Percentiles rank a stretch among this genome's conserved stretches.
Conservation (phyloP, 2,113 vertebrate genomes). For the Coreoperca whiteheadi region DNA sequence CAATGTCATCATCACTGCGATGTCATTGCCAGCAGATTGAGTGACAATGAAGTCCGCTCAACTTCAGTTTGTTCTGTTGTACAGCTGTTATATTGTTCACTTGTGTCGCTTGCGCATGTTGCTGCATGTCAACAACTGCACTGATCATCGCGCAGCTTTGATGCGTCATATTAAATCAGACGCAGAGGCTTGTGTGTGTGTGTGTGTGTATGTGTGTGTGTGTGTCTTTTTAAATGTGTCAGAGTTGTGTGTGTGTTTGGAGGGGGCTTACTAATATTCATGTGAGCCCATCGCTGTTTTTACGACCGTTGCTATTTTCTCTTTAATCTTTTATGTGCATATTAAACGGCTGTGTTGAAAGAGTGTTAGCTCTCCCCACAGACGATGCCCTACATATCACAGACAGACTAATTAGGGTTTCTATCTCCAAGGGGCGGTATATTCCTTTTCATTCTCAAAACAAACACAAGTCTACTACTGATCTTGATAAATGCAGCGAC, state of each 20-base stretch:
- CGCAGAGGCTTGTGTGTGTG: not conserved
- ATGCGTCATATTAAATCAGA: constrained; percentile 13
- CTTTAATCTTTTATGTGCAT: constrained; percentile 81
- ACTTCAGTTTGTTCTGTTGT: not conserved
- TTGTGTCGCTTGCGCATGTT: not conserved
- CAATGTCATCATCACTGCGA: too few species aligned
- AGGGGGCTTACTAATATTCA: not conserved
- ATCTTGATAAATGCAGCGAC: constrained; percentile 32
- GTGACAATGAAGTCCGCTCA: not conserved
- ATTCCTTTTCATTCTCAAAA: constrained; percentile 61
- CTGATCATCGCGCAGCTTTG: constrained; percentile 11
- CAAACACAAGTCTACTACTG: constrained; percentile 49
- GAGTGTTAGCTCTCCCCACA: constrained; percentile 52
- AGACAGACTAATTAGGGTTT: constrained; percentile 70
- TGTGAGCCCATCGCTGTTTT: constrained; percentile 52
- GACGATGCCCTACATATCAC: constrained; percentile 68
- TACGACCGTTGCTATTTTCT: constrained; percentile 52
- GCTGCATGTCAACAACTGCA: not conserved
- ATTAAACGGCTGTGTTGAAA: constrained; percentile 69
- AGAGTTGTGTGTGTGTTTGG: constrained; percentile 1
- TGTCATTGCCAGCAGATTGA: too few species aligned
- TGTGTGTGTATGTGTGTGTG: not conserved
- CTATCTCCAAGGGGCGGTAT: constrained; percentile 40
- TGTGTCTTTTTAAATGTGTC: not conserved
- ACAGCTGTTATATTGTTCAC: not conserved